Base-by-base conservation (phyloP, 2,113 vertebrate genomes). In the Otolemur garnettii region DNA sequence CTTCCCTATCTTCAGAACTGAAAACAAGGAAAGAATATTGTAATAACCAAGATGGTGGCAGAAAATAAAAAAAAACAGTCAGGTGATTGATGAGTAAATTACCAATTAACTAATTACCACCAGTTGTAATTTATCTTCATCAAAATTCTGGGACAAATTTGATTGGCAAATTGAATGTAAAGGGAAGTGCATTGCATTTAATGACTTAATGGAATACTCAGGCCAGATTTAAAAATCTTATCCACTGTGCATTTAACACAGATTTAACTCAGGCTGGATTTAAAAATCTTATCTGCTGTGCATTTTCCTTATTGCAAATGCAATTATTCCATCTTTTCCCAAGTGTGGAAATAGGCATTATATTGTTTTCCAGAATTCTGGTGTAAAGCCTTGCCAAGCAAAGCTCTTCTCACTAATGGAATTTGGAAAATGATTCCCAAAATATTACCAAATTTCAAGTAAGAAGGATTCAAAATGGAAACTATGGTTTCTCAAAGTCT, bases 41-140 rank as follows among this genome's bases (percentile, higher is more conserved):
- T 62, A 95, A 80, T 83, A 96, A 96, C 68, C n/a, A 94, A 84
- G 60, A 83, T 55, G 38, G 18, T 5, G 7, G 4, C 45, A 8
- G 10, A 50, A 50, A 50, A 50, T 38, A 5, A 18, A 42, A 94
- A 82, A 12, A 8, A 62, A 59, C 33, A 78, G 53, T 69, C 84
- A 24, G 19, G 55, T 91, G 69, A 96, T 93, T 26, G 64, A 96
- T 94, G 90, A 93, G 74, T 57, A 92, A 93, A 95, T 95, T 96
- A 87, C 83, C 57, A 78, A 83, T 96, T 90, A 97, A 68, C 83
- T 93, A 83, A 93, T 97, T 95, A 75, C 30, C 19, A 42, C 26
- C 30, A 59, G 68, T 93, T 93, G 91, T 74, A 78, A 93, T 97
- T 94, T 89, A 89, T 96, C 94, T 92, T 93, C 95, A 96, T 82